A percentile compares a stretch with the other conserved stretches of the same genome.
Evolutionary conservation across 2,113 vertebrate species (phyloP).

Genomic region (Silurus asotus): DNA sequence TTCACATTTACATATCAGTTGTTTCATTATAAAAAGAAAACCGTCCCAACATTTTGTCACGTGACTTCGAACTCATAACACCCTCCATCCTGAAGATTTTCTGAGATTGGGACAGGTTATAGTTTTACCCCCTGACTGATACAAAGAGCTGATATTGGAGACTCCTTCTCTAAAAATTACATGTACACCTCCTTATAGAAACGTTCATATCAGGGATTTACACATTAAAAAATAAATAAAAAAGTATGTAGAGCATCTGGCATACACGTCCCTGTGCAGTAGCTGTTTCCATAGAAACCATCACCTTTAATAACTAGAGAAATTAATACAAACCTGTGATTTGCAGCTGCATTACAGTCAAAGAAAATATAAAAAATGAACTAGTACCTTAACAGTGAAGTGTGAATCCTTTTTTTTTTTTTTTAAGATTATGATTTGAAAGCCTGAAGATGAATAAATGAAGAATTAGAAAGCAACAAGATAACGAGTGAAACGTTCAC

Average conservation of each 20-base stretch:
- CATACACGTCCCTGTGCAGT: neutral
- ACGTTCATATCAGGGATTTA: neutral
- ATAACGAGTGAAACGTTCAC: neutral
- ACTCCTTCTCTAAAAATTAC: neutral
- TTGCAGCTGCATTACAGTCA: neutral
- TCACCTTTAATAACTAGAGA: neutral
- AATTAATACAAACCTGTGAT: neutral
- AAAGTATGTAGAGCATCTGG: neutral
- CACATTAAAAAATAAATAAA: neutral
- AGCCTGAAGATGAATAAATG: neutral
- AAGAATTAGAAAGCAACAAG: neutral
- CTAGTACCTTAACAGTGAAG: neutral
- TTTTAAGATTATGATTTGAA: neutral
- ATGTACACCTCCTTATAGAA: neutral
- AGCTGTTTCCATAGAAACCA: neutral
- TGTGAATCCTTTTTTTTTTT: neutral
- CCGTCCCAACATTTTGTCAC: no score
- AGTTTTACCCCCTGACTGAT: no score
- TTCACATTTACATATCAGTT: no score
- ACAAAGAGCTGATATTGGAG: neutral
- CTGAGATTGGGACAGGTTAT: no score
- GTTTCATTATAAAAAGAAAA: no score
- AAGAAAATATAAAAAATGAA: neutral
- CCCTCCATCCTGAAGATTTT: neutral
- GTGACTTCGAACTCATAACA: no score